Conservation (phyloP, 2,113 vertebrate genomes). For the Oxygymnocypris stewartii region DNA sequence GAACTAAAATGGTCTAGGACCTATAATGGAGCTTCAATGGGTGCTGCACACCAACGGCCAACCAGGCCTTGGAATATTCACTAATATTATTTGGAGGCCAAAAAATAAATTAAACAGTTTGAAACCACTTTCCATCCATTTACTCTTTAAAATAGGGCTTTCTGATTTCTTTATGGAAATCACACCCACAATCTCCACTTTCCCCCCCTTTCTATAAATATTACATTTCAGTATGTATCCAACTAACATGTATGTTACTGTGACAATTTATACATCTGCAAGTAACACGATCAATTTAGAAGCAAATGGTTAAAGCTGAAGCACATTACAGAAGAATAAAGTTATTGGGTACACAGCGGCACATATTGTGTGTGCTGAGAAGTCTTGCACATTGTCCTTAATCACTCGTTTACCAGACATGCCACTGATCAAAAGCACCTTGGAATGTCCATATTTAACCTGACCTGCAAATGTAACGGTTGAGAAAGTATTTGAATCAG, state of each 20-base stretch:
- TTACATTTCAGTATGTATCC: slow-evolving; percentile 66
- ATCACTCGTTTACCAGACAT: slow-evolving; percentile 40
- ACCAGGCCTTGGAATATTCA: background rate
- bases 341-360: slow-evolving; percentile 55
- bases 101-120: background rate
- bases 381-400: slow-evolving; percentile 37
- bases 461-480: slow-evolving; percentile 6
- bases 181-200: background rate
- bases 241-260: slow-evolving; percentile 62
- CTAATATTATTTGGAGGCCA: background rate
- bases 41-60: slow-evolving; percentile 4
- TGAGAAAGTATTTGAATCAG: background rate
- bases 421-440: slow-evolving; percentile 35
- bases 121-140: background rate
- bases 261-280: slow-evolving; percentile 63
- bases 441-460: slow-evolving; percentile 38
- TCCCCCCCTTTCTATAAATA: slow-evolving; percentile 46
- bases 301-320: slow-evolving; percentile 51
- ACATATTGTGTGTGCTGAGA: background rate
- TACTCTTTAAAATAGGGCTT: background rate
- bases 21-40: slow-evolving; percentile 30
- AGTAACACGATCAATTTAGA: slow-evolving; percentile 46
- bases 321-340: slow-evolving; percentile 55
- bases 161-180: background rate
- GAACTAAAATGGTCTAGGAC: slow-evolving; percentile 61